Evolutionary conservation across 1,140 invertebrate genomes (phyloP).

Genomic region (Neotoxoptera formosana): DNA sequence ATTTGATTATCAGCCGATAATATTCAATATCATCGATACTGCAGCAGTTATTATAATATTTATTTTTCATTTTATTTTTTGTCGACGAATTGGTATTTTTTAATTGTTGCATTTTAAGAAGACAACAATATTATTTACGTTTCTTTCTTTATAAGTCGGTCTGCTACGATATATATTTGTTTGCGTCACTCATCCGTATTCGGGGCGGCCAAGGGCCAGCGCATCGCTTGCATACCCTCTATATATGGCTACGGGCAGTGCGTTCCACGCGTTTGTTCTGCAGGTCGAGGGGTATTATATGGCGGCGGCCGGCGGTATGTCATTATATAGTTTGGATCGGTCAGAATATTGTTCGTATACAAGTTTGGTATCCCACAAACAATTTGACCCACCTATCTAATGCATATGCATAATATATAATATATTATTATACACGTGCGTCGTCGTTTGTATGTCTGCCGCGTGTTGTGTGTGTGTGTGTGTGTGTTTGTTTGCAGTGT

Average conservation of each 20-base stretch:
- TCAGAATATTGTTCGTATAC: neutral
- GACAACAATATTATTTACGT: neutral
- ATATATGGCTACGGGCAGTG: neutral
- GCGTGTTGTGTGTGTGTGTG: neutral
- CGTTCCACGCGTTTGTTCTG: neutral
- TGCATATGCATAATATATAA: neutral
- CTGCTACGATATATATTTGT: neutral
- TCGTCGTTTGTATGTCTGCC: neutral
- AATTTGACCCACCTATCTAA: neutral
- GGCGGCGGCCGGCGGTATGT: no score
- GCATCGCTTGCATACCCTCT: neutral
- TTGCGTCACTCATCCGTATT: neutral
- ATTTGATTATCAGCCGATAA: neutral
- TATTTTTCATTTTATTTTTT: neutral
- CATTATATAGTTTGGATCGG: neutral
- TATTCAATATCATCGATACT: neutral
- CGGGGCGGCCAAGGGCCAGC: neutral
- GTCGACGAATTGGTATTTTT: no score
- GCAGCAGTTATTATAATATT: neutral
- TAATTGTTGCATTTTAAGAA: neutral
- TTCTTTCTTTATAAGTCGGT: neutral
- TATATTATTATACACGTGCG: neutral
- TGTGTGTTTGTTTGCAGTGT: neutral
- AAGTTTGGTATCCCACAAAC: neutral
- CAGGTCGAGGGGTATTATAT: neutral